phyloP scores from a whole-genome alignment of 2,888 invertebrate species.

The Hypercompe scribonia region DNA sequence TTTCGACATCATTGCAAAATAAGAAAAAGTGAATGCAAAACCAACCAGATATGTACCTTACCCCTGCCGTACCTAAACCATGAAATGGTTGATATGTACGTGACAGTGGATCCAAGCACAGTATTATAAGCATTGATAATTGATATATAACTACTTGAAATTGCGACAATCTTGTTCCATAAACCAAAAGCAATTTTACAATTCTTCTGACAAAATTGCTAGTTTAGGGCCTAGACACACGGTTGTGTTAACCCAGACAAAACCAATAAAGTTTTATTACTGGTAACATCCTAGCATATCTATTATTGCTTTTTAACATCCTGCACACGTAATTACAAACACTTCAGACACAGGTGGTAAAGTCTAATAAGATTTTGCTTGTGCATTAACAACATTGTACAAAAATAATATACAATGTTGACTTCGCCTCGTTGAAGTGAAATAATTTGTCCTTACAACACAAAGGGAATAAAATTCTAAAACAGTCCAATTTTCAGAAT shows the following conservation, averaged over 20 bases:
- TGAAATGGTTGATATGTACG: slow-evolving; percentile 28
- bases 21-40: slow-evolving; percentile 33
- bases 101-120: slow-evolving; percentile 33
- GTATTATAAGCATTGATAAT: slow-evolving; percentile 35
- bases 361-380: neutral
- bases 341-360: neutral
- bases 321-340: neutral
- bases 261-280: slow-evolving; percentile 26
- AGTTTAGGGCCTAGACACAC: slow-evolving; percentile 20
- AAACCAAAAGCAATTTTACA: slow-evolving; percentile 34
- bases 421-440: neutral
- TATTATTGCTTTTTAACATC: neutral
- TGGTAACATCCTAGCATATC: slow-evolving; percentile 21
- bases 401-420: neutral
- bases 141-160: slow-evolving; percentile 39
- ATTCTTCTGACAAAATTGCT: slow-evolving; percentile 35
- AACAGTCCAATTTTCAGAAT: neutral
- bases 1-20: slow-evolving; percentile 31
- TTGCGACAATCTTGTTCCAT: slow-evolving; percentile 41
- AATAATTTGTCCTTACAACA: neutral
- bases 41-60: slow-evolving; percentile 20
- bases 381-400: neutral
- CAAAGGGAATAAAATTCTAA: neutral
- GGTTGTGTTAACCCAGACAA: neutral
- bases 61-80: slow-evolving; percentile 29